Conservation (phyloP, 2,113 vertebrate species). For the Scomber colias region DNA sequence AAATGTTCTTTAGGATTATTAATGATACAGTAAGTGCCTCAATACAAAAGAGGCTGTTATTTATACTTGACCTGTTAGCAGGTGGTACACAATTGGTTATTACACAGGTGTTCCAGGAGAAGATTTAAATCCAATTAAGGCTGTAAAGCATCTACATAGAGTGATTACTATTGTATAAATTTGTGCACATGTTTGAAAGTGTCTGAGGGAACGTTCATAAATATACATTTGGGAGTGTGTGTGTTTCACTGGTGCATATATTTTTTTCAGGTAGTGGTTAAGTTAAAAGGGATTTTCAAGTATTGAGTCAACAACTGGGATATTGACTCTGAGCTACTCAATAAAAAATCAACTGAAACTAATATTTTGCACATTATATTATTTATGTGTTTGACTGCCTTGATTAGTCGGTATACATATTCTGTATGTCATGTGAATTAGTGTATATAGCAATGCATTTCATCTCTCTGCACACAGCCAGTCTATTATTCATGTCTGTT, state of each 20-base stretch:
- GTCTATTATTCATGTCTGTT: background rate
- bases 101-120: background rate
- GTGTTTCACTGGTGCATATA: background rate
- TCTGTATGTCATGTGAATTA: background rate
- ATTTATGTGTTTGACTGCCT: slow-evolving; percentile 2
- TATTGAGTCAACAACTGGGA: slow-evolving; percentile 25
- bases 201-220: slow-evolving; percentile 10
- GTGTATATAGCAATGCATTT: background rate
- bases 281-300: slow-evolving; percentile 33
- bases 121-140: slow-evolving; percentile 13
- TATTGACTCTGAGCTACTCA: slow-evolving; percentile 32
- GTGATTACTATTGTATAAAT: slow-evolving; percentile 22
- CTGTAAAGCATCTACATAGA: slow-evolving; percentile 5
- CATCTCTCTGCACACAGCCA: background rate
- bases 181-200: slow-evolving; percentile 4
- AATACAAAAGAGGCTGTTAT: slow-evolving; percentile 20
- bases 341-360: slow-evolving; percentile 1
- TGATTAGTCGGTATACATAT: background rate
- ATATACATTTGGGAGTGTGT: background rate
- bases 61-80: slow-evolving; percentile 48
- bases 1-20: slow-evolving; percentile 18
- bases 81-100: slow-evolving; percentile 35
- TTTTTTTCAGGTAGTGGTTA: background rate
- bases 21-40: slow-evolving; percentile 33
- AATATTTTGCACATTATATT: background rate